phyloP scores from a whole-genome alignment of 2,888 invertebrate genomes.

The Ochropleura plecta region DNA sequence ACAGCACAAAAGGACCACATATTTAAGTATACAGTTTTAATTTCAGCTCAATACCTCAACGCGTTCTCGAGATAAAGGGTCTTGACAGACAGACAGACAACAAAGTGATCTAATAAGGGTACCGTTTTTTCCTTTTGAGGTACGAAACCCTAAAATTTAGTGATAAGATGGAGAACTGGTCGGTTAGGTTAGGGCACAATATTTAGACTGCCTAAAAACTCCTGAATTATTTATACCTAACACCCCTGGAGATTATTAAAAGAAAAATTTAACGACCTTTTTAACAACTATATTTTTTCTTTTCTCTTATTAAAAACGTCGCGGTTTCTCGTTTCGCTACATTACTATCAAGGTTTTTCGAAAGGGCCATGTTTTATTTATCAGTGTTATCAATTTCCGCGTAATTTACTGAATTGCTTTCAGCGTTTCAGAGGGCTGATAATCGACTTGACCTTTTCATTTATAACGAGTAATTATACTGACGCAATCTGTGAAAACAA shows the following conservation, averaged over 20 bases:
- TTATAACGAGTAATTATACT: background rate
- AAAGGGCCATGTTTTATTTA: conserved; percentile 27
- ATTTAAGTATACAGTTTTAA: too few relatives aligned
- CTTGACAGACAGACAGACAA: too few relatives aligned
- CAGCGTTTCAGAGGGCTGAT: conserved; percentile 2
- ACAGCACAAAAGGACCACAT: too few relatives aligned
- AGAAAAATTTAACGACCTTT: background rate
- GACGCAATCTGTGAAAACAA: conserved; percentile 20
- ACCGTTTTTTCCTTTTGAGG: too few relatives aligned
- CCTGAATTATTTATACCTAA: conserved; percentile 21
- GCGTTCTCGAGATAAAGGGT: too few relatives aligned
- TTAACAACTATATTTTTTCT: conserved; percentile 3
- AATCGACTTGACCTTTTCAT: conserved; percentile 48
- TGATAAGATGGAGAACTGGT: too few relatives aligned
- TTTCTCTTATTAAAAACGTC: background rate
- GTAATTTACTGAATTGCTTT: conserved; percentile 22
- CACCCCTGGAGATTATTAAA: conserved; percentile 2
- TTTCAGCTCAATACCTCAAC: too few relatives aligned
- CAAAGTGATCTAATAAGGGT: too few relatives aligned
- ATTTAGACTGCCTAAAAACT: background rate
- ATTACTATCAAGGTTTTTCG: conserved; percentile 16
- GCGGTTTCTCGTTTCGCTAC: conserved; percentile 1
- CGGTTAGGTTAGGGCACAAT: too few relatives aligned
- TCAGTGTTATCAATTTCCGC: conserved; percentile 35
- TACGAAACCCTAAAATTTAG: too few relatives aligned